Conservation (phyloP, 2,113 vertebrate species). For the Myiopsitta monachus region DNA sequence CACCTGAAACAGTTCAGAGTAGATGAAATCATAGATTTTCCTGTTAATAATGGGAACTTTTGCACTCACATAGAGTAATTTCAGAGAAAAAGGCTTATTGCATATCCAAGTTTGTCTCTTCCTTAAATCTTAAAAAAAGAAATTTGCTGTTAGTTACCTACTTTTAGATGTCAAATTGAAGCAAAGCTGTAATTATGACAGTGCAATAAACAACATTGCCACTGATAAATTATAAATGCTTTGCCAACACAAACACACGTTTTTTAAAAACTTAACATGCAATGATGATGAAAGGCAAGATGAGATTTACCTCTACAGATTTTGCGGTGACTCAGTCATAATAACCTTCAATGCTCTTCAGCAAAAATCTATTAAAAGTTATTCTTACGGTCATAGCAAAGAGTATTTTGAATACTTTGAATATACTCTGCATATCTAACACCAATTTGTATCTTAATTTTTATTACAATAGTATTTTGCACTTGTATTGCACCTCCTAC, state of each 20-base stretch:
- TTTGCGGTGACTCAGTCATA: neutral
- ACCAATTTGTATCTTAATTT: neutral
- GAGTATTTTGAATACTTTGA: neutral
- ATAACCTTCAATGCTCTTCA: neutral
- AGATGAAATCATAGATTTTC: neutral
- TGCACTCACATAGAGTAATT: neutral
- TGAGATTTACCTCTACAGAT: neutral
- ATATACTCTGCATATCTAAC: neutral
- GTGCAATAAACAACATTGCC: neutral
- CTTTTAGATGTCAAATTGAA: neutral
- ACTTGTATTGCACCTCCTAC: neutral
- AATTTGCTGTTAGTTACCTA: neutral
- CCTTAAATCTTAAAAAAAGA: neutral
- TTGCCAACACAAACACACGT: neutral
- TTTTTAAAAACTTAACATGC: neutral
- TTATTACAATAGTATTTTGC: neutral
- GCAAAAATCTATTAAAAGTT: slow-evolving; percentile 11
- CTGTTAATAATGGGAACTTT: neutral
- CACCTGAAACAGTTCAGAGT: neutral
- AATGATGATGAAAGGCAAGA: neutral
- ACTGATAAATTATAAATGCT: neutral
- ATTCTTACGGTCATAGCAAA: neutral
- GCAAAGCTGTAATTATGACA: neutral
- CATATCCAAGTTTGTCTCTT: neutral
- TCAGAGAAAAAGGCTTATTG: neutral